A percentile compares a stretch with the other conserved stretches of the same genome.
phyloP scores from a whole-genome alignment of 2,113 vertebrate species.

The Circaetus cinerascens region DNA sequence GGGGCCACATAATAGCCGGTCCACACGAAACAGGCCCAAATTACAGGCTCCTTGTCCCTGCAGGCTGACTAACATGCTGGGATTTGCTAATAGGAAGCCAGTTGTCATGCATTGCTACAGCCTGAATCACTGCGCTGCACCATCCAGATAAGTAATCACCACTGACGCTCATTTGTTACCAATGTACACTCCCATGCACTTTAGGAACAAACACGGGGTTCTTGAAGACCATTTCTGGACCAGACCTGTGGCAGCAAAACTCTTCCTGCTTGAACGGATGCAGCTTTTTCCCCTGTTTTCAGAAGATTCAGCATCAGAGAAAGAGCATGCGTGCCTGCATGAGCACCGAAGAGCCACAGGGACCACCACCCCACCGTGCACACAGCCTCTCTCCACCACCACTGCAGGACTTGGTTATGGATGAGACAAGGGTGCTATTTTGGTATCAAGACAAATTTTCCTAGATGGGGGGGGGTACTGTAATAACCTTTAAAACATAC shows the following conservation, averaged over 20 bases:
- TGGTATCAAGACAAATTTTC: not conserved
- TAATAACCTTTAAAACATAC: not conserved
- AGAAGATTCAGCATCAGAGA: fast-evolving
- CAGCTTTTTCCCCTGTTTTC: not conserved
- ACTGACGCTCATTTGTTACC: not conserved
- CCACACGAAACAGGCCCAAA: fast-evolving
- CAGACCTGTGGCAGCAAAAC: not conserved
- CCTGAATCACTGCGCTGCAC: not conserved
- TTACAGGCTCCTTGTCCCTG: not conserved
- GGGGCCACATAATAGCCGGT: fast-evolving
- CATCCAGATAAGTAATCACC: not conserved
- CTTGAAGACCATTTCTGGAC: not conserved
- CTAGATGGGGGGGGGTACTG: not conserved
- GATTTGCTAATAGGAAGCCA: not conserved
- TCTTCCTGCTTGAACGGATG: not conserved
- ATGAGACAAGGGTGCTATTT: fast-evolving
- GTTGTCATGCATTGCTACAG: not conserved
- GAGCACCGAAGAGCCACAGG: fast-evolving
- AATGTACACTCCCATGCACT: not conserved
- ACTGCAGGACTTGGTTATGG: fast-evolving
- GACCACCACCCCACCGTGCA: fast-evolving
- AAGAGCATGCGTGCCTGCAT: fast-evolving
- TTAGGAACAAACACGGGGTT: fast-evolving
- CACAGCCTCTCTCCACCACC: no score
- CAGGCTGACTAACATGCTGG: fast-evolving